Conservation (phyloP, 2,888 invertebrate genomes). For the Mesorhabditis spiculigera region DNA sequence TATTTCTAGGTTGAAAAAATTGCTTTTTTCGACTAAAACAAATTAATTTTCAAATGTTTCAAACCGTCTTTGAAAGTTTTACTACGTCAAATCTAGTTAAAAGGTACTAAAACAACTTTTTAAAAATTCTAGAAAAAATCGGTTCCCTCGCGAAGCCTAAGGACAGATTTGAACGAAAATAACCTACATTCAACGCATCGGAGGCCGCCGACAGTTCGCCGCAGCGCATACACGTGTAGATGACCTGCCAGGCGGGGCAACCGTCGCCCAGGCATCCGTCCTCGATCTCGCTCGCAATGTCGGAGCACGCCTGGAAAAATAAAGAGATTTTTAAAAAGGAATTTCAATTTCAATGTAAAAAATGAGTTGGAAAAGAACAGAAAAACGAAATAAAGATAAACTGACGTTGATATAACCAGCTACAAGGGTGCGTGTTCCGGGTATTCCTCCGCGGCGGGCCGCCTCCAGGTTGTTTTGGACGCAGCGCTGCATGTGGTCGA, state of each 20-base stretch:
- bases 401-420: slow-evolving; percentile 51
- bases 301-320: slow-evolving; percentile 14
- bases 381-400: neutral
- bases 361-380: neutral
- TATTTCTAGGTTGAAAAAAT: no score
- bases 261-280: slow-evolving; percentile 29
- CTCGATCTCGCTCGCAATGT: slow-evolving; percentile 23
- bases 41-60: no score
- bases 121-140: no score
- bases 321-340: slow-evolving; percentile 2
- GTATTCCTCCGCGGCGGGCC: slow-evolving; percentile 53
- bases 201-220: slow-evolving; percentile 35
- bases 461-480: slow-evolving; percentile 44
- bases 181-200: slow-evolving; percentile 17
- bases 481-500: slow-evolving; percentile 43
- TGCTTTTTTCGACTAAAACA: no score
- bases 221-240: slow-evolving; percentile 35
- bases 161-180: no score
- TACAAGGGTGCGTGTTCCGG: slow-evolving; percentile 45
- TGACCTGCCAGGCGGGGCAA: slow-evolving; percentile 32
- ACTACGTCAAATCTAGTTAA: no score
- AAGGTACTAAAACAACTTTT: no score
- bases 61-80: no score
- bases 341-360: neutral
- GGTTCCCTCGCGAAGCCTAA: no score